phyloP scores from a whole-genome alignment of 2,888 invertebrate genomes.

The Philereme transversata region DNA sequence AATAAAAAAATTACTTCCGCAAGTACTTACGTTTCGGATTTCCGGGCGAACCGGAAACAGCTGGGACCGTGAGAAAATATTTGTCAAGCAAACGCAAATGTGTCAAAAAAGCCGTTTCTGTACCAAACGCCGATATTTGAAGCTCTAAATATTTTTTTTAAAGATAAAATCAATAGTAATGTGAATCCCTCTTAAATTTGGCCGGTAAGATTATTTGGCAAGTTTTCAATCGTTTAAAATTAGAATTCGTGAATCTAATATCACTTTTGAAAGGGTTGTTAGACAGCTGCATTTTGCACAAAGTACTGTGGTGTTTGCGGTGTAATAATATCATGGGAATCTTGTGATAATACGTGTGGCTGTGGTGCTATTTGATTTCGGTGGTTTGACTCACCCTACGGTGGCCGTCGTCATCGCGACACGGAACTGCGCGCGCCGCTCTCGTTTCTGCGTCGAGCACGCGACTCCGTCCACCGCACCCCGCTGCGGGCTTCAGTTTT shows the following conservation, averaged over 20 bases:
- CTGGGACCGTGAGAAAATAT: constrained; percentile 7
- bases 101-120: neutral
- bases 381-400: constrained; percentile 59
- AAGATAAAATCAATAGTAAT: neutral
- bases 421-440: constrained; percentile 67
- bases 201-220: constrained; percentile 59
- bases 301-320: constrained; percentile 13
- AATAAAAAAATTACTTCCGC: constrained; percentile 10
- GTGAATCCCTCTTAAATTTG: constrained; percentile 4
- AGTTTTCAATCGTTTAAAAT: constrained; percentile 64
- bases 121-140: neutral
- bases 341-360: constrained; percentile 42
- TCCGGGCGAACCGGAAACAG: constrained; percentile 24
- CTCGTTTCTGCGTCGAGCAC: constrained; percentile 63
- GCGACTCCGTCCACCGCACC: constrained; percentile 64
- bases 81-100: constrained; percentile 4
- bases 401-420: constrained; percentile 52
- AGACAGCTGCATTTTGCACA: constrained; percentile 32
- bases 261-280: constrained; percentile 39
- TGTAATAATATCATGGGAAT: constrained; percentile 26
- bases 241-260: constrained; percentile 49
- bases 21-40: constrained; percentile 5
- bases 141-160: neutral
- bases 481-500: constrained; percentile 70
- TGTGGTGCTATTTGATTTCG: constrained; percentile 45